Evolutionary conservation across 2,797 vertebrate species (phyloP), one percentile per base, ranked within the genome.

Genomic region (Sphaeramia orbicularis): DNA sequence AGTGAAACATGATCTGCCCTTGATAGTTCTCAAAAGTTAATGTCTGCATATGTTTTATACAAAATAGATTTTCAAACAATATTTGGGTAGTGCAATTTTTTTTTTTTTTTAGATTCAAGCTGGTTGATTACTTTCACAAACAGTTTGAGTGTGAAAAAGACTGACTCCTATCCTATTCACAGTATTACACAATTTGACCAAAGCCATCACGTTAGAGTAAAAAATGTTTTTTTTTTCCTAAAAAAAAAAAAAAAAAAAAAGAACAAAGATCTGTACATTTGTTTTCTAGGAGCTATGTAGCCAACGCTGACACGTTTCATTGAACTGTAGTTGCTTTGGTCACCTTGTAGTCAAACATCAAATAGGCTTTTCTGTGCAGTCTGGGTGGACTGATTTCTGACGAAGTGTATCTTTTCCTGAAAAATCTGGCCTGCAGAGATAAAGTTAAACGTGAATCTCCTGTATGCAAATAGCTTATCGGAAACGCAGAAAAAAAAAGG

Each of bases 101-200:
- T 58, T 58, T 65, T 69, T 72, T 63, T 69, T 81, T 77, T 74
- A 85, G 83, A 89, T 91, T 92, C 88, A 88, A 90, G 89, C 88
- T 91, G 89, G 87, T 87, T 87, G 89, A 92, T 94, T 93, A 94
- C 92, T 93, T 92, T 92, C 91, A 94, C 91, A 93, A 91, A 91
- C 91, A 92, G 91, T 89, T 87, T 85, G 82, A 73, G 74, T 86
- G 89, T 87, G 87, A 89, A 90, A 88, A 84, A 91, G 81, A 84
- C 78, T 37, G 79, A 91, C 81, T 87, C 73, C 79, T 84, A 82
- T 88, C 67, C 76, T 89, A 87, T 91, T 93, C 90, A 93, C 92
- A 93, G 92, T 89, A 90, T 91, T 74, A 86, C 80, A 92, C 77
- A 89, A 83, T 85, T 63, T 70, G 84, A 91, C 89, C 86, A 91